Conservation (phyloP, 2,113 vertebrate species). For the Callocephalon fimbriatum region DNA sequence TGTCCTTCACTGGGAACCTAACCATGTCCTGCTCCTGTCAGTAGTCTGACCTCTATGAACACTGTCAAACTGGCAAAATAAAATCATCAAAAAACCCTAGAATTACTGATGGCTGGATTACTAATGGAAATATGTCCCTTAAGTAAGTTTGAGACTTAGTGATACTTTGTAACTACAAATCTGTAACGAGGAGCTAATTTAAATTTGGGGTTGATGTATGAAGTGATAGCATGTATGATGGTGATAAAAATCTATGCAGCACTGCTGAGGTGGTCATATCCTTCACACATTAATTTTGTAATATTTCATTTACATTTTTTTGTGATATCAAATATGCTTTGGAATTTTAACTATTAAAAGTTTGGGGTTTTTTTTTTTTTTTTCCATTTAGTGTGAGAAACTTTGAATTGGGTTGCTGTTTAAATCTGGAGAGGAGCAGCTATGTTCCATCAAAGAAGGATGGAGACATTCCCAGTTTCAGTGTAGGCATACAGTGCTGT, state of each 20-base stretch:
- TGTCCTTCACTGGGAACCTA: neutral
- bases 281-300: neutral
- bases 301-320: neutral
- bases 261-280: neutral
- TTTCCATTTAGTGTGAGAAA: neutral
- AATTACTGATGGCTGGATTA: neutral
- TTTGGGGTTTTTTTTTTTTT: rapidly evolving
- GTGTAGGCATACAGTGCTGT: neutral
- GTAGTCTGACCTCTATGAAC: neutral
- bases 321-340: neutral
- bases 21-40: neutral
- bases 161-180: neutral
- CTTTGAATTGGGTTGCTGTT: neutral
- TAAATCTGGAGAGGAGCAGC: neutral
- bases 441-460: neutral
- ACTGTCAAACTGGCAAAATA: neutral
- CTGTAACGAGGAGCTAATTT: neutral
- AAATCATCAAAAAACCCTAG: neutral
- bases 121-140: neutral
- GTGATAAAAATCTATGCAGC: neutral
- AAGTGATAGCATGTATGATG: neutral
- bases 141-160: neutral
- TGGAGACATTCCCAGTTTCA: neutral
- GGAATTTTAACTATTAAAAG: neutral
- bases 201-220: neutral